These are phyloP conservation scores for Parapristionchus giblindavisi DNA, from an alignment of 2,888 invertebrate genomes.

Conservation along the genomic window DNA sequence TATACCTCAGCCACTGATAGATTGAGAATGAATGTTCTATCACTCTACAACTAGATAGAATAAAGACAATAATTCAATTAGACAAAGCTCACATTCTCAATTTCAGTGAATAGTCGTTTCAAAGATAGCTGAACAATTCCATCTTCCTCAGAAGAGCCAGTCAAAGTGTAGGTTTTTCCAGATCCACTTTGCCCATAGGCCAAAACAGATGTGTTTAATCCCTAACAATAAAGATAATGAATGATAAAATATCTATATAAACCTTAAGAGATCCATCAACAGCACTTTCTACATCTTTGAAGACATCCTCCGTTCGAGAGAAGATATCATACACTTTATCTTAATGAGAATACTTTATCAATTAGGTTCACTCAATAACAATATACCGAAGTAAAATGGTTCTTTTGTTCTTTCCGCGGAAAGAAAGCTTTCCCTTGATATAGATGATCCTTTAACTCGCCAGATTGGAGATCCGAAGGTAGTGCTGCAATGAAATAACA, in stretches of 20 bases:
- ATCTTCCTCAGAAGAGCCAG: neutral
- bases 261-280: slow-evolving; percentile 18
- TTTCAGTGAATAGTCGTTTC: neutral
- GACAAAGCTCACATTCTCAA: neutral
- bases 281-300: neutral
- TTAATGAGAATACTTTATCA: neutral
- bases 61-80: neutral
- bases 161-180: slow-evolving; percentile 32
- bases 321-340: neutral
- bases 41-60: slow-evolving; percentile 1
- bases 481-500: neutral
- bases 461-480: neutral
- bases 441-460: neutral
- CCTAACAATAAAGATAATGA: neutral
- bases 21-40: slow-evolving; percentile 20
- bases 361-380: neutral
- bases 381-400: neutral
- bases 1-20: slow-evolving; percentile 16
- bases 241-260: neutral
- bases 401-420: neutral
- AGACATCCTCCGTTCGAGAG: neutral
- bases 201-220: slow-evolving; percentile 2
- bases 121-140: slow-evolving; percentile 21
- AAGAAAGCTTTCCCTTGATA: neutral
- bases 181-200: slow-evolving; percentile 26